Conservation (phyloP, 35 echinoderm and acorn worm genomes). For the Holothuria glaberrima region DNA sequence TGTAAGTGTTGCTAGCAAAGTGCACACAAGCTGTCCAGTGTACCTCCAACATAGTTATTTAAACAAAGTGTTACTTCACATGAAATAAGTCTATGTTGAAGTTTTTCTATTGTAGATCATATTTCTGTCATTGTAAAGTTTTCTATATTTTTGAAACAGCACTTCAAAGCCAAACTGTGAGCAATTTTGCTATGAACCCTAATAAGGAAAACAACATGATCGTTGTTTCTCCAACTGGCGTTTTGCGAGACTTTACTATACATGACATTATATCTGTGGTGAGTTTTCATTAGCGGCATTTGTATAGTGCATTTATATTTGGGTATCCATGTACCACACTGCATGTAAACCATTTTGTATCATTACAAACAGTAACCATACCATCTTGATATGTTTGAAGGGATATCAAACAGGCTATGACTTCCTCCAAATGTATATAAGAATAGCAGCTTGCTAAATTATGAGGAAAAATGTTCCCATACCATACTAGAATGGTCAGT, state of each 20-base stretch:
- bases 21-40: too few species aligned
- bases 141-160: not conserved
- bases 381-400: too few species aligned
- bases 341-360: too few species aligned
- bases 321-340: too few species aligned
- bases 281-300: slow-evolving; percentile 12
- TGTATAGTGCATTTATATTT: too few species aligned
- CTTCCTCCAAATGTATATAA: too few species aligned
- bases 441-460: too few species aligned
- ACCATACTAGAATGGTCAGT: too few species aligned
- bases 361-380: too few species aligned
- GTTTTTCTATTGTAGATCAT: not conserved
- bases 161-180: slow-evolving; percentile 55
- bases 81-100: not conserved
- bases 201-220: slow-evolving; percentile 85
- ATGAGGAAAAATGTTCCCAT: too few species aligned
- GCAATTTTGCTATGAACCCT: slow-evolving; percentile 89
- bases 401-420: too few species aligned
- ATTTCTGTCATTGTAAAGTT: not conserved
- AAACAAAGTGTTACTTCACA: not conserved
- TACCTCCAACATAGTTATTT: too few species aligned
- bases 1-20: not conserved
- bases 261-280: slow-evolving; percentile 90
- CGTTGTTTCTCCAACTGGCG: slow-evolving; percentile 71
- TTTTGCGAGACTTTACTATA: slow-evolving; percentile 71